Percentiles rank a stretch among this genome's conserved stretches.
Evolutionary conservation across 2,113 vertebrate genomes (phyloP).

Genomic region (Catharus minimus): DNA sequence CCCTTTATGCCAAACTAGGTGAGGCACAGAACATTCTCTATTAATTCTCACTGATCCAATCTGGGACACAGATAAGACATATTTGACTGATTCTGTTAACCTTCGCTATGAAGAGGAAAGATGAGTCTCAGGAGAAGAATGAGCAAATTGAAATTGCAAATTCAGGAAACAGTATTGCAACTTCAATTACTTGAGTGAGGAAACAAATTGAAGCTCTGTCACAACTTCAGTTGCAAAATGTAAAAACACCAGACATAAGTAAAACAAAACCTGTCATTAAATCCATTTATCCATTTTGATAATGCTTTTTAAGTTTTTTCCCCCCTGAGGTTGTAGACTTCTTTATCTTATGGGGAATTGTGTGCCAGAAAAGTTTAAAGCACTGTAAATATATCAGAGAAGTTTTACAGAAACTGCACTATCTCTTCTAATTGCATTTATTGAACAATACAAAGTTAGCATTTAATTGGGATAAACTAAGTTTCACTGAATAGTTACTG

Average conservation of each 20-base stretch:
- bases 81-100: slow-evolving; percentile 41
- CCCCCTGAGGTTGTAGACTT: fast-evolving
- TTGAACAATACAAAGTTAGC: neutral
- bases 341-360: neutral
- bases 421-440: neutral
- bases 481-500: neutral
- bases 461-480: neutral
- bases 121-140: slow-evolving; percentile 39
- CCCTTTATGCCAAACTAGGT: slow-evolving; percentile 8
- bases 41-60: neutral
- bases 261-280: slow-evolving; percentile 47
- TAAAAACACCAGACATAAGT: neutral
- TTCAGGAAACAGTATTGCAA: slow-evolving; percentile 56
- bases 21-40: neutral
- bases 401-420: neutral
- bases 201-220: slow-evolving; percentile 52
- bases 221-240: slow-evolving; percentile 50
- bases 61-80: neutral
- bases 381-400: neutral
- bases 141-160: slow-evolving; percentile 57
- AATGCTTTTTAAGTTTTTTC: neutral
- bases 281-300: neutral
- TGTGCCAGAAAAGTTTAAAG: neutral
- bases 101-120: slow-evolving; percentile 34
- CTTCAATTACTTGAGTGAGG: slow-evolving; percentile 45